A percentile compares a stretch with the other conserved stretches of the same genome.
Conservation (phyloP, 2,113 vertebrate genomes). For the Corythornis madagascariensis region DNA sequence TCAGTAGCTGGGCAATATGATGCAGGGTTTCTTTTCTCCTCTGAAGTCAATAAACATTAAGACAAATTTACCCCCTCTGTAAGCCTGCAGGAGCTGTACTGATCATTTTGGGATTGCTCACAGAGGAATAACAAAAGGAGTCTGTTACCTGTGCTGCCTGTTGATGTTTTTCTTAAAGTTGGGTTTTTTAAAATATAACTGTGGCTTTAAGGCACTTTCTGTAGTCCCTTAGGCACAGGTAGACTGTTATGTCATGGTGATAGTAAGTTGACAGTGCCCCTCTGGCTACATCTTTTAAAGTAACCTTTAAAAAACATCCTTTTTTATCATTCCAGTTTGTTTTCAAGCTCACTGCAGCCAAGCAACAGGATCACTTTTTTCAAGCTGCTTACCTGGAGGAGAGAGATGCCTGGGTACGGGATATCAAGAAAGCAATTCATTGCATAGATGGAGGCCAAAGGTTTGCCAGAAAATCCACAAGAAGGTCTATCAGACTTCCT, state of each 20-base stretch:
- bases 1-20: background rate
- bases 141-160: background rate
- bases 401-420: slow-evolving; percentile 92
- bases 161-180: background rate
- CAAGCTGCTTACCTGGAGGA: slow-evolving; percentile 93
- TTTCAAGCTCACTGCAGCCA: slow-evolving; percentile 86
- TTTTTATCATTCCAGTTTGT: slow-evolving; percentile 82
- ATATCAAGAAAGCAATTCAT: slow-evolving; percentile 87
- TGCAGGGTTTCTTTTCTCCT: background rate
- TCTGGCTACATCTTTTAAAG: background rate
- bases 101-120: rapidly evolving
- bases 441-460: slow-evolving; percentile 85
- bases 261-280: background rate
- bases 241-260: background rate
- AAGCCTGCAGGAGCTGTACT: background rate
- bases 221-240: background rate
- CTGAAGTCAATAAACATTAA: background rate
- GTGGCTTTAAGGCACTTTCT: background rate
- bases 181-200: background rate
- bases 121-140: background rate
- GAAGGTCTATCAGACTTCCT: slow-evolving; percentile 89
- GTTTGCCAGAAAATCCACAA: slow-evolving; percentile 93
- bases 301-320: background rate
- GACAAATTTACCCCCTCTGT: background rate
- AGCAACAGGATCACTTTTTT: slow-evolving; percentile 95